A percentile compares a stretch with the other conserved stretches of the same genome.
Evolutionary conservation across 92 coral and sea anemone species (phyloP).

Genomic region (Epizoanthus scotinus): DNA sequence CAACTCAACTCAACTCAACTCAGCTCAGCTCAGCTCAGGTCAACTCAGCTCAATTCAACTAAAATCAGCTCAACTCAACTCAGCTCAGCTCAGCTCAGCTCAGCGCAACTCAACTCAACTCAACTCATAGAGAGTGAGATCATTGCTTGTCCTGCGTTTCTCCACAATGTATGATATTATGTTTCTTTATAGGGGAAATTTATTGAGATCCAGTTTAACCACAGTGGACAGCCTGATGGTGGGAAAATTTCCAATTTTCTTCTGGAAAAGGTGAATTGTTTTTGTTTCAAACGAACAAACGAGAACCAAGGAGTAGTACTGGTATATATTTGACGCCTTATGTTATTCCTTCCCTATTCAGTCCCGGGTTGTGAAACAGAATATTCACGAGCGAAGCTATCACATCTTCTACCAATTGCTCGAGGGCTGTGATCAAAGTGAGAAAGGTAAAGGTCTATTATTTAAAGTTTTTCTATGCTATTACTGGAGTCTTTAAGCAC

Average conservation of each 20-base stretch:
- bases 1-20: too few relatives aligned
- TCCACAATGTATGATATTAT: too few relatives aligned
- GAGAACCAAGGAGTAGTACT: neutral
- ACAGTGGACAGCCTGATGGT: slow-evolving; percentile 89
- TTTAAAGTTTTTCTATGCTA: too few relatives aligned
- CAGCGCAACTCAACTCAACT: neutral
- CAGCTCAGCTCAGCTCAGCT: too few relatives aligned
- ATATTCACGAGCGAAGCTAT: slow-evolving; percentile 79
- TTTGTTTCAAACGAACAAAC: neutral
- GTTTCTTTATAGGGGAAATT: slow-evolving; percentile 72
- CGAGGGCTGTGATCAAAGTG: slow-evolving; percentile 64
- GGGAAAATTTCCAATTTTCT: slow-evolving; percentile 94
- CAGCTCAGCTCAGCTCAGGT: too few relatives aligned
- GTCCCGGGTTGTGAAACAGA: slow-evolving; percentile 91
- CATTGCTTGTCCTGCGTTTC: neutral
- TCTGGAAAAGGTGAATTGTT: slow-evolving; percentile 69
- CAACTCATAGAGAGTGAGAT: neutral
- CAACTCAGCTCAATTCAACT: too few relatives aligned
- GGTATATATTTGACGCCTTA: too few relatives aligned
- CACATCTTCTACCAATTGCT: slow-evolving; percentile 91
- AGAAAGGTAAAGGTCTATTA: too few relatives aligned
- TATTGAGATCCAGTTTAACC: slow-evolving; percentile 83
- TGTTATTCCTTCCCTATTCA: slow-evolving; percentile 26
- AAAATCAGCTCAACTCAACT: too few relatives aligned
- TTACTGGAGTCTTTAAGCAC: too few relatives aligned